These are phyloP conservation scores for Catocala fraxini DNA, from an alignment of 2,888 invertebrate species.

Conservation along the genomic window DNA sequence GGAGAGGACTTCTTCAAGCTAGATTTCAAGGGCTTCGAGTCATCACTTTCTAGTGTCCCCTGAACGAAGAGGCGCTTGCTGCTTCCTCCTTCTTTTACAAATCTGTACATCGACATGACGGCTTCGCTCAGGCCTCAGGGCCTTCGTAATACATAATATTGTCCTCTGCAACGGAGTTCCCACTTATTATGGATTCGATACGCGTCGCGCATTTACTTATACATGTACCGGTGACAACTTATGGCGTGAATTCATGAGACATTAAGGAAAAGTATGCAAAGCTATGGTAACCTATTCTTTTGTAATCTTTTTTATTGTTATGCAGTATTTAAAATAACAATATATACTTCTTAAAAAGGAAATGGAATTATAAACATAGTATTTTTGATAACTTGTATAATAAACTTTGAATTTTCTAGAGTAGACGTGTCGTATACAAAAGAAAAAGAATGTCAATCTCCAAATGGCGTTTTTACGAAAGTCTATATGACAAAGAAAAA, in stretches of 20 bases:
- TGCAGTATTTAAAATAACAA: conserved; percentile 10
- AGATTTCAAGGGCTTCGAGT: conserved; percentile 84
- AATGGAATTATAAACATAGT: no score
- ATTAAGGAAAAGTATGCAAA: conserved; percentile 47
- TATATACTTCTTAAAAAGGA: not conserved
- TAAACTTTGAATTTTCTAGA: not conserved
- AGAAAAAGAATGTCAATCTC: not conserved
- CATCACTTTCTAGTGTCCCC: conserved; percentile 90
- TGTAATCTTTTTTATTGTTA: conserved; percentile 27
- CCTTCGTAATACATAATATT: conserved; percentile 73
- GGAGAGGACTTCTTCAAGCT: conserved; percentile 83
- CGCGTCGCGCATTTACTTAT: conserved; percentile 58
- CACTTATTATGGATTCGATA: conserved; percentile 78
- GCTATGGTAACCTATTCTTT: conserved; percentile 40
- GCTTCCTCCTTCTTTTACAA: conserved; percentile 90
- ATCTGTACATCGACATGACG: conserved; percentile 92
- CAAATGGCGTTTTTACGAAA: no score
- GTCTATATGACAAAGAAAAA: conserved; percentile 15
- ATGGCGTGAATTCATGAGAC: conserved; percentile 50
- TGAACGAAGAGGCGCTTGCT: conserved; percentile 92
- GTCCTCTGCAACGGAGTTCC: conserved; percentile 65
- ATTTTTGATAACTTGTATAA: not conserved
- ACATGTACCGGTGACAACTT: conserved; percentile 58
- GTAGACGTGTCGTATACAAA: not conserved
- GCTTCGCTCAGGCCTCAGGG: conserved; percentile 70